Conservation (phyloP, 2,888 invertebrate genomes). For the Melipona beecheii region DNA sequence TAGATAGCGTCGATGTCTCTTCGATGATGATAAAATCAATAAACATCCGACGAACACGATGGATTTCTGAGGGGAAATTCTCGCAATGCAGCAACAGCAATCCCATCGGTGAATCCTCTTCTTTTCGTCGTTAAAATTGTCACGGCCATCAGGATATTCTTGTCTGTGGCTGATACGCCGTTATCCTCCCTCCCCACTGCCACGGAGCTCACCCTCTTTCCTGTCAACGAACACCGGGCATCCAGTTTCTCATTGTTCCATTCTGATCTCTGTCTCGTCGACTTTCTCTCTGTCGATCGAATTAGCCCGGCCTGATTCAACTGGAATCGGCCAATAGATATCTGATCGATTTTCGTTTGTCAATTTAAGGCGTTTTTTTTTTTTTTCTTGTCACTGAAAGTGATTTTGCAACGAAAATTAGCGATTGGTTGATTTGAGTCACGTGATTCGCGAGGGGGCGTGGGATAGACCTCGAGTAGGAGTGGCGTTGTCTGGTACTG, state of each 20-base stretch:
- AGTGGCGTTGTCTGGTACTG: too few relatives aligned
- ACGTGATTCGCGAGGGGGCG: too few relatives aligned
- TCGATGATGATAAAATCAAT: slow-evolving; percentile 10
- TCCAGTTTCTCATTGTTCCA: neutral
- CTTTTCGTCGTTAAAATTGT: slow-evolving; percentile 52
- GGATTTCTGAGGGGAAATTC: slow-evolving; percentile 58
- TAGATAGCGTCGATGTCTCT: too few relatives aligned
- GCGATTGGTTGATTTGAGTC: too few relatives aligned
- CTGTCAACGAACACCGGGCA: neutral
- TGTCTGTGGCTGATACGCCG: slow-evolving; percentile 31
- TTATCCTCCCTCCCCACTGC: neutral
- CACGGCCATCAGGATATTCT: slow-evolving; percentile 25
- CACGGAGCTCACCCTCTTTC: neutral
- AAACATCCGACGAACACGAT: slow-evolving; percentile 30
- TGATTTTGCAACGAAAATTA: too few relatives aligned
- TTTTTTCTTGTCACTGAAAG: too few relatives aligned
- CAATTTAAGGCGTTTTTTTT: too few relatives aligned
- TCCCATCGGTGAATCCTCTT: slow-evolving; percentile 48
- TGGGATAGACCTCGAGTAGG: too few relatives aligned
- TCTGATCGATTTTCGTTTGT: neutral
- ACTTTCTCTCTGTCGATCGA: neutral
- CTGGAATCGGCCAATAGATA: neutral
- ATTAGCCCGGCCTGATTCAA: neutral
- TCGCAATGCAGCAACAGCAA: slow-evolving; percentile 62
- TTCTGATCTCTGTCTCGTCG: neutral